Evolutionary conservation across 2,888 invertebrate genomes (phyloP).

Genomic region (Amphipoea oculea): DNA sequence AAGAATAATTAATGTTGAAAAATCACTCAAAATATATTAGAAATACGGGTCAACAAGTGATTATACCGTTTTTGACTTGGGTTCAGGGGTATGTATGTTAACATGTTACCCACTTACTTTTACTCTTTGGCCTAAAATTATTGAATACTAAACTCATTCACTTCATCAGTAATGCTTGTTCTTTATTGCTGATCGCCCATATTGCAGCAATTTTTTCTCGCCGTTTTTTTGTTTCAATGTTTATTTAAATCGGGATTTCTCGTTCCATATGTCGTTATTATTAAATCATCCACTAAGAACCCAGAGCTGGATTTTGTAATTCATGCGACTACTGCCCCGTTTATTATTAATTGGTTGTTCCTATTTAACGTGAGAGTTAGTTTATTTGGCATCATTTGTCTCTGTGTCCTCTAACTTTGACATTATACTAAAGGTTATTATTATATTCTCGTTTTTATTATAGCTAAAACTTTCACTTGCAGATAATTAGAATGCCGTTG

Average conservation of each 20-base stretch:
- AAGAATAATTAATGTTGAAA: constrained; percentile 33
- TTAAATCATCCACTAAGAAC: constrained; percentile 11
- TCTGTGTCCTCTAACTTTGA: constrained; percentile 78
- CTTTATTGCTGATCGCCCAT: constrained; percentile 42
- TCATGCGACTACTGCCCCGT: constrained; percentile 29
- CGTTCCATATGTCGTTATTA: constrained; percentile 27
- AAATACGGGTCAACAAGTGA: constrained; percentile 46
- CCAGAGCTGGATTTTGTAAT: constrained; percentile 28
- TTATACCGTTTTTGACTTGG: constrained; percentile 64
- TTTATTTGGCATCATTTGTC: constrained; percentile 63
- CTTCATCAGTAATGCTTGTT: constrained; percentile 41
- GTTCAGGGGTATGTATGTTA: constrained; percentile 78
- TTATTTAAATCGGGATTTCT: constrained; percentile 26
- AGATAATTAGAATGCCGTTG: constrained; percentile 78
- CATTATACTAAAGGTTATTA: constrained; percentile 72
- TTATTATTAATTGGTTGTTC: constrained; percentile 34
- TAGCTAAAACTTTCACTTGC: constrained; percentile 78
- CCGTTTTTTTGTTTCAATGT: constrained; percentile 27
- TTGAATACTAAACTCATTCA: constrained; percentile 58
- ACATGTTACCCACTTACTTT: constrained; percentile 76
- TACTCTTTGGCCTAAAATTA: constrained; percentile 77
- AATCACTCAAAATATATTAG: constrained; percentile 32
- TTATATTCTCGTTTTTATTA: constrained; percentile 54
- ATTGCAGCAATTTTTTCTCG: constrained; percentile 48
- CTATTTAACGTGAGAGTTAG: constrained; percentile 28